These are phyloP conservation scores for Resseliella maxima DNA, from an alignment of 2,888 invertebrate genomes.

Conservation along the genomic window DNA sequence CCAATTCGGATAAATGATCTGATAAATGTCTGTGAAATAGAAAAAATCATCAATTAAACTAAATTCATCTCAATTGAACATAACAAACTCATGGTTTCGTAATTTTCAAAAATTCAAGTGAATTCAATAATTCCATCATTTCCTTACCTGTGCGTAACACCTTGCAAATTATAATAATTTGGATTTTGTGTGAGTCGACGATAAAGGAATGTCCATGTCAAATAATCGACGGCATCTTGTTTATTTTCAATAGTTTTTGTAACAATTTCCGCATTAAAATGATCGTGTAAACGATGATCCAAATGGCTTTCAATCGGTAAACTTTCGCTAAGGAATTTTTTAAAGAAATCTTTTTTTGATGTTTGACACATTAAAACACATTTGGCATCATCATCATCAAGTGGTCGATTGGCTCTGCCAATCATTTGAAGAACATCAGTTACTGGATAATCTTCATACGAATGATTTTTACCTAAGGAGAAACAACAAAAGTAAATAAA, in stretches of 20 bases:
- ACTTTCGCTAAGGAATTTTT: constrained; percentile 97
- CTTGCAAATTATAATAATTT: constrained; percentile 98
- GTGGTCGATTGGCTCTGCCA: constrained; percentile 93
- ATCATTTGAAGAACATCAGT: constrained; percentile 98
- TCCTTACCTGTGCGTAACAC: constrained; percentile 82
- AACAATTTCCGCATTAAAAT: constrained; percentile 99
- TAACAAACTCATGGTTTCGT: background rate
- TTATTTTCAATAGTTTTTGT: constrained; percentile 99
- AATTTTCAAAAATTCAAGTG: background rate
- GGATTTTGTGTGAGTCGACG: constrained; percentile 97
- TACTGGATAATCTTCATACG: constrained; percentile 97
- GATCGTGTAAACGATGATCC: constrained; percentile 97
- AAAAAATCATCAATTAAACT: constrained; percentile 12
- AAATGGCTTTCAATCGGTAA: constrained; percentile 97
- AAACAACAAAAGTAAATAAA: too few species aligned
- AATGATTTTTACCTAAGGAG: too few species aligned
- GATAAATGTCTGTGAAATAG: constrained; percentile 86
- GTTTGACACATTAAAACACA: constrained; percentile 97
- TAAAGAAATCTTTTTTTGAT: constrained; percentile 98
- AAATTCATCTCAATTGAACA: background rate
- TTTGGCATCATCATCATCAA: constrained; percentile 91
- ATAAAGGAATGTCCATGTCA: constrained; percentile 99
- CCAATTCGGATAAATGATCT: constrained; percentile 97
- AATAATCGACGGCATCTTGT: constrained; percentile 98
- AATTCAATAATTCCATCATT: background rate